Evolutionary conservation across 2,797 vertebrate genomes (phyloP), one percentile per base, ranked within the genome.

Genomic region (Ibycter americanus): DNA sequence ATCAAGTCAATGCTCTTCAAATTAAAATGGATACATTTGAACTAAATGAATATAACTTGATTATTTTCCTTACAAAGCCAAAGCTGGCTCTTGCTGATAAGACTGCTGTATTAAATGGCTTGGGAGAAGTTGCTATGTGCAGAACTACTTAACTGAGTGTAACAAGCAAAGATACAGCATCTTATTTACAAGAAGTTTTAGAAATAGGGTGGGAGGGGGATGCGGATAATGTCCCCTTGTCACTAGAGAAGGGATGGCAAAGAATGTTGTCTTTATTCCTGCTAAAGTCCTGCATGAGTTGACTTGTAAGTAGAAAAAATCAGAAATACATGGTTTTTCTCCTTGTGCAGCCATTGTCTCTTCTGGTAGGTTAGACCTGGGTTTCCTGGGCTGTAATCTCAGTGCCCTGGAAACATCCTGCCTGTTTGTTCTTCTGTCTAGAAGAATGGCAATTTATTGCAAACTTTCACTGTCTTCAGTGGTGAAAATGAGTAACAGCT

Each of bases 41-140:
- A 71, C 47, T 85, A 83, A 82, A 36, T 63, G 78, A 89, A 51
- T 74, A 51, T 73, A 85, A 89, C 78, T 59, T 93, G 86, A 62
- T 82, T 66, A 44, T 84, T 95, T 83, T 65, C 34, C 63, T 93
- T 83, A 61, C 58, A 70, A 56, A 83, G 63, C 59, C 74, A 55
- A 44, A 89, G 59, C 87, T 96, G 90, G 31, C 40, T 85, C 15
- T 63, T 85, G 82, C 58, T 85, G 82, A 65, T 94, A 94, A 94
- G 83, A 31, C 51, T 82, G 25, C 9, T 47, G 19, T 32, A 51
- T 93, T 72, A 82, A 79, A 16, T 71, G 61, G 40, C 82, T 42
- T 80, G 82, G 79, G 82, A 94, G 67, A 63, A 78, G 49, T 59
- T 91, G 44, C 44, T 74, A 3, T 80, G 61, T 91, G 87, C 52